Percentiles rank a stretch among this genome's conserved stretches.
These are phyloP conservation scores for Murina feae DNA, from an alignment of 2,113 vertebrate species.

Conservation along the genomic window DNA sequence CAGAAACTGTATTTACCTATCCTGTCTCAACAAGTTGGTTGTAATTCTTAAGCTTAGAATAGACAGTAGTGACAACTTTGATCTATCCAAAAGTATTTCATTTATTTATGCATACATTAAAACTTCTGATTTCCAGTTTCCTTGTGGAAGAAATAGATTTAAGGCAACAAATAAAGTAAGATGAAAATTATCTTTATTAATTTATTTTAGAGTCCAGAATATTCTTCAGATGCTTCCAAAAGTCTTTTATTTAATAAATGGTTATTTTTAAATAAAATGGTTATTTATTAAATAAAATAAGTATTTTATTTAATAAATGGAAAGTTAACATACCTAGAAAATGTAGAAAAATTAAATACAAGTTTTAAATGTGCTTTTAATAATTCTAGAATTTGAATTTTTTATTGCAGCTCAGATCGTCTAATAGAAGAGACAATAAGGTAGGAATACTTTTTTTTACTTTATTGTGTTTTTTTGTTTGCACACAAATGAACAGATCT, in stretches of 20 bases:
- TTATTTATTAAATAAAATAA: no score
- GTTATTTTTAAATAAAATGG: no score
- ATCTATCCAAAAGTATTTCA: constrained; percentile 6
- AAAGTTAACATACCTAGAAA: constrained; percentile 20
- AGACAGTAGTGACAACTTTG: neutral
- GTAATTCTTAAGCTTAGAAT: constrained; percentile 28
- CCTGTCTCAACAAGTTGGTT: constrained; percentile 35
- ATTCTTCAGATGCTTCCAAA: constrained; percentile 38
- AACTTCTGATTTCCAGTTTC: constrained; percentile 1
- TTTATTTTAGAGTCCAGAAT: constrained; percentile 31
- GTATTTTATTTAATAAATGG: constrained; percentile 18
- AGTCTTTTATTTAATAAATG: constrained; percentile 10
- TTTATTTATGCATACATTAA: constrained; percentile 10
- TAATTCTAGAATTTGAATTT: constrained; percentile 46
- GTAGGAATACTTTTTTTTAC: constrained; percentile 79
- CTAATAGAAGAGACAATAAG: constrained; percentile 99
- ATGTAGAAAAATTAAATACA: constrained; percentile 37
- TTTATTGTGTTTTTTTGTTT: neutral
- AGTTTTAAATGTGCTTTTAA: constrained; percentile 39
- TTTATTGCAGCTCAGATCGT: constrained; percentile 91
- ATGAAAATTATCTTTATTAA: neutral
- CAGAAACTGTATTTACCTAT: neutral
- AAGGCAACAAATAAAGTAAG: neutral
- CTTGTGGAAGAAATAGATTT: neutral
- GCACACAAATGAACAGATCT: neutral